These are phyloP conservation scores for Drosophila meridiana DNA, from an alignment of 2,888 invertebrate genomes.

Conservation along the genomic window DNA sequence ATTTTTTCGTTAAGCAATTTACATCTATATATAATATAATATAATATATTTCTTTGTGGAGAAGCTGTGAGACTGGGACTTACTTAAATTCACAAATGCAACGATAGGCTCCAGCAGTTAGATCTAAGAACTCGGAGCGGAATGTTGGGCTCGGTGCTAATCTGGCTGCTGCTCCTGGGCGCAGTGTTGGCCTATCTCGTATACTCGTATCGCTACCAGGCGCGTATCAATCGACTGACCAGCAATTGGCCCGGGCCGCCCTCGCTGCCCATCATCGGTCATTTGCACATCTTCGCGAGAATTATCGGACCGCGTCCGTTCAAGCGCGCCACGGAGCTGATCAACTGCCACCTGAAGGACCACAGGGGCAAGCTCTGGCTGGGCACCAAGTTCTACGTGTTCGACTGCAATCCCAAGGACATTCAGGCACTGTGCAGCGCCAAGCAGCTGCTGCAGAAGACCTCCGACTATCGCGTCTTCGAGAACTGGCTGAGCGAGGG, in stretches of 20 bases:
- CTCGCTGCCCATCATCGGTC: constrained; percentile 58
- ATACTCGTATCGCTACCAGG: constrained; percentile 38
- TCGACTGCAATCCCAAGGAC: constrained; percentile 69
- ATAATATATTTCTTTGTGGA: constrained; percentile 27
- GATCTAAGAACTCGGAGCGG: constrained; percentile 19
- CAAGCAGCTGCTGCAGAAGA: constrained; percentile 63
- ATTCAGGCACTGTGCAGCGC: constrained; percentile 64
- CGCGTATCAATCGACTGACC: constrained; percentile 56
- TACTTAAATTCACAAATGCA: constrained; percentile 50
- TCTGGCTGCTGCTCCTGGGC: constrained; percentile 28
- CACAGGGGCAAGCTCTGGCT: constrained; percentile 68
- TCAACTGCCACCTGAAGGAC: constrained; percentile 50
- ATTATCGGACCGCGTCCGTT: constrained; percentile 49
- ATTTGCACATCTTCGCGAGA: constrained; percentile 58
- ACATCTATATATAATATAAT: constrained; percentile 1
- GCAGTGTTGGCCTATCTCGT: constrained; percentile 33
- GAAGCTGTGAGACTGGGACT: constrained; percentile 24
- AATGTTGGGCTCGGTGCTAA: constrained; percentile 52
- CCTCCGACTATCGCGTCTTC: constrained; percentile 58
- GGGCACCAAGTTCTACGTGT: constrained; percentile 60
- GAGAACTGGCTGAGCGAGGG: constrained; percentile 60
- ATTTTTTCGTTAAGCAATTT: not conserved
- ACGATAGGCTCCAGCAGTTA: constrained; percentile 41
- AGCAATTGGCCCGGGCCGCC: constrained; percentile 64
- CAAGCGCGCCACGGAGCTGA: constrained; percentile 33